Percentiles rank a stretch among this genome's conserved stretches.
These are phyloP conservation scores for Lithophane leautieri DNA, from an alignment of 2,888 invertebrate species.

Conservation along the genomic window DNA sequence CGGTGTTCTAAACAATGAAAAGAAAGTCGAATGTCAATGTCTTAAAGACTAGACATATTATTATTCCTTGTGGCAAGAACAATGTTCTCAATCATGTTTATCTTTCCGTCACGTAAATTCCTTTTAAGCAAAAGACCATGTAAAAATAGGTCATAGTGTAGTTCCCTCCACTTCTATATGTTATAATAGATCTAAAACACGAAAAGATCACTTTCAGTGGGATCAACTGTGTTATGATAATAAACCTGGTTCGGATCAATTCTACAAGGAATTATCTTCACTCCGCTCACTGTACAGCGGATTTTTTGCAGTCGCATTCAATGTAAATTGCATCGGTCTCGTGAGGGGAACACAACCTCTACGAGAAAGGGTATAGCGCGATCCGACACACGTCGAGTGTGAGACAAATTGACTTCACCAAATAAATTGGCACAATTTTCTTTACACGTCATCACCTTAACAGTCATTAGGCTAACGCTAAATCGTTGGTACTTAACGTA, in stretches of 20 bases:
- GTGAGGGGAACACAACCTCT: conserved; percentile 72
- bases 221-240: conserved; percentile 19
- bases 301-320: conserved; percentile 74
- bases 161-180: background rate
- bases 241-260: conserved; percentile 38
- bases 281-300: conserved; percentile 34
- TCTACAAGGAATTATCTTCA: conserved; percentile 47
- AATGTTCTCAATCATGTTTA: background rate
- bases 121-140: background rate
- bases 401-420: conserved; percentile 63
- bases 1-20: background rate
- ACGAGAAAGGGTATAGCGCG: conserved; percentile 57
- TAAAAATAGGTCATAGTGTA: background rate
- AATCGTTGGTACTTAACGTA: conserved; percentile 60
- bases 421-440: conserved; percentile 69
- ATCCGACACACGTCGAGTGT: conserved; percentile 49
- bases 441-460: conserved; percentile 68
- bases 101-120: background rate
- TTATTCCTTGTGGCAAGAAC: background rate
- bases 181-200: background rate
- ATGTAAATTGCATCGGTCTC: conserved; percentile 81
- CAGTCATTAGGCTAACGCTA: conserved; percentile 67
- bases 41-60: background rate
- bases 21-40: background rate
- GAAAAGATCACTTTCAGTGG: conserved; percentile 7